Evolutionary conservation across 2,888 invertebrate species (phyloP), one percentile per base, ranked within the genome.

Genomic region (Catocala nupta): DNA sequence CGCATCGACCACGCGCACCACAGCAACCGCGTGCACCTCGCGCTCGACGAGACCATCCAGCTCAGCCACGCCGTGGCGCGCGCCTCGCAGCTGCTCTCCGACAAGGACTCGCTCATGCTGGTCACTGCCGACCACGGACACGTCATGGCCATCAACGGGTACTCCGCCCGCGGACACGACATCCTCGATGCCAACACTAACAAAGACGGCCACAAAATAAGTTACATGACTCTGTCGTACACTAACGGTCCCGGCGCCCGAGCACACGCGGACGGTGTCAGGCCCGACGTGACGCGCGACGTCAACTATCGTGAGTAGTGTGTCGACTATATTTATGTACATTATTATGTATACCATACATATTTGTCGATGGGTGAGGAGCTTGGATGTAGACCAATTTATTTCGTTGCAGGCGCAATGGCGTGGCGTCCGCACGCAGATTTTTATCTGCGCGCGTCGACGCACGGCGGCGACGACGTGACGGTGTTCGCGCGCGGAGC

Each of bases 401-500:
- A 6, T 55, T 39, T 13, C 11, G 12, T 45, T 10, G 9, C 73
- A 88, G 87, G 79, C 4, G 13, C 51, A 0, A 4, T 64, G 12
- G 56, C 66, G 3, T 90, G 90, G 90, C 69, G 60, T 2, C 54
- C 85, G 3, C 90, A 90, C 72, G 90, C 95, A 0, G 93, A 95
- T 0, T 93, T 95, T 1, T 96, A 96, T 0, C 84, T 96, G 51
- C 75, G 73, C 0, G 90, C 91, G 51, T 97, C 97, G 82, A 96
- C 96, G 9, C 97, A 97, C 86, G 97, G 96, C 5, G 97, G 96
- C 0, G 97, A 97, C 74, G 97, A 98, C 92, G 97, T 97, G 33
- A 95, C 95, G 0, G 96, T 97, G 51, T 64, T 96, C 88, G 96
- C 96, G 73, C 85, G 87, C 45, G 97, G 96, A 55, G 97, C 97